Conservation (phyloP, 2,797 vertebrate species). For the Paramormyrops hopkinsi region DNA sequence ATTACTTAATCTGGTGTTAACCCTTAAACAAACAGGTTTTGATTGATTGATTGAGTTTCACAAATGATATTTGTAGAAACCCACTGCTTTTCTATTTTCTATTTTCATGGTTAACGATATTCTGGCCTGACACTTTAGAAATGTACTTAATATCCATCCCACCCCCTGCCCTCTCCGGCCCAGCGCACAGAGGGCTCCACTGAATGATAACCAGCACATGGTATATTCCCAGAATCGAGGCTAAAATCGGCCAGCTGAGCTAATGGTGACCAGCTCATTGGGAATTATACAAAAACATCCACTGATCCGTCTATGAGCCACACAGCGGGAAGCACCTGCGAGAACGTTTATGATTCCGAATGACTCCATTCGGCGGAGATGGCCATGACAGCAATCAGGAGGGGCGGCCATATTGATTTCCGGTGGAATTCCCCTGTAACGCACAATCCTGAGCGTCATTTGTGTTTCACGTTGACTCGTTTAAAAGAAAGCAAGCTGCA, state of each 20-base stretch:
- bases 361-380: background rate
- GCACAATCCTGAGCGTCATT: background rate
- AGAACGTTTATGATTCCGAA: background rate
- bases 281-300: background rate
- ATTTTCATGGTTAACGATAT: background rate
- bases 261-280: background rate
- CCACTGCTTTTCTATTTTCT: background rate
- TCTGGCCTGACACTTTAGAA: background rate
- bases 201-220: background rate
- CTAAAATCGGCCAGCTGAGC: background rate
- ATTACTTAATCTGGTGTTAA: background rate
- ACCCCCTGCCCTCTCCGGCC: background rate
- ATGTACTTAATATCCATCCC: background rate
- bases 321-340: background rate
- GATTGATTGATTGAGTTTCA: background rate
- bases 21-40: background rate
- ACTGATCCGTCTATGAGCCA: background rate
- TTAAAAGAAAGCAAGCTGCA: background rate
- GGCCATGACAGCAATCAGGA: background rate
- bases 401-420: background rate
- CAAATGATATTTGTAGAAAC: background rate
- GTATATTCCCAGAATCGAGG: background rate
- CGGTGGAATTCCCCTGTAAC: background rate
- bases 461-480: background rate
- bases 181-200: background rate